A percentile compares a stretch with the other conserved stretches of the same genome.
Evolutionary conservation across 2,888 invertebrate genomes (phyloP).

Genomic region (Aplocera efformata): DNA sequence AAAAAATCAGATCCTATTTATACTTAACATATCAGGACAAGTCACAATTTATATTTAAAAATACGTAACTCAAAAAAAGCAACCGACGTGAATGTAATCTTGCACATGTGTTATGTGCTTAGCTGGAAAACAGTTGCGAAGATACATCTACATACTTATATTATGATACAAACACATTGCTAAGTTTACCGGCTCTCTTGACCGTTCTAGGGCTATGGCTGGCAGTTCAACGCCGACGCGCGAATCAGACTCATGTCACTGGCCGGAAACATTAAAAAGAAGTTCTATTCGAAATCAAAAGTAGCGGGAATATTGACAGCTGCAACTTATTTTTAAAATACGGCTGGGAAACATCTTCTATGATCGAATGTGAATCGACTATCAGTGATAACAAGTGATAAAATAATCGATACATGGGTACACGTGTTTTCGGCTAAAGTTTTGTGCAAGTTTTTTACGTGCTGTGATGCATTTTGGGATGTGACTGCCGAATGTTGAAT

Average conservation of each 20-base stretch:
- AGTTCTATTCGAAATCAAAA: constrained; percentile 22
- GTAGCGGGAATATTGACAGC: constrained; percentile 34
- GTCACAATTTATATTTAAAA: too few relatives aligned
- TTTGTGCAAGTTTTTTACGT: constrained; percentile 43
- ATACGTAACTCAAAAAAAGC: too few relatives aligned
- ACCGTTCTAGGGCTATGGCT: constrained; percentile 41
- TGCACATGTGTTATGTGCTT: constrained; percentile 31
- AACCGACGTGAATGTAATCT: constrained; percentile 8
- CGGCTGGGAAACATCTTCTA: constrained; percentile 9
- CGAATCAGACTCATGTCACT: constrained; percentile 52
- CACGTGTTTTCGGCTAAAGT: constrained; percentile 38
- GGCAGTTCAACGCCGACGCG: constrained; percentile 61
- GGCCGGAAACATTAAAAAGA: constrained; percentile 40
- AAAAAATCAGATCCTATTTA: too few relatives aligned
- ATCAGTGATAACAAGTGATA: constrained; percentile 53
- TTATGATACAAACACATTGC: constrained; percentile 43
- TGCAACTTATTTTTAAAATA: constrained; percentile 23
- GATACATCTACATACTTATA: constrained; percentile 18
- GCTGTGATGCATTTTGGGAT: constrained; percentile 61
- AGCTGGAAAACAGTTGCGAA: constrained; percentile 51
- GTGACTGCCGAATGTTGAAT: constrained; percentile 49
- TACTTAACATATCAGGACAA: too few relatives aligned
- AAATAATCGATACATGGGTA: constrained; percentile 52
- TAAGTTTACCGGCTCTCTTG: constrained; percentile 60
- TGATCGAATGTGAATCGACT: constrained; percentile 20